These are phyloP conservation scores for Micronycteris hirsuta DNA, from an alignment of 2,113 vertebrate genomes.

Conservation along the genomic window DNA sequence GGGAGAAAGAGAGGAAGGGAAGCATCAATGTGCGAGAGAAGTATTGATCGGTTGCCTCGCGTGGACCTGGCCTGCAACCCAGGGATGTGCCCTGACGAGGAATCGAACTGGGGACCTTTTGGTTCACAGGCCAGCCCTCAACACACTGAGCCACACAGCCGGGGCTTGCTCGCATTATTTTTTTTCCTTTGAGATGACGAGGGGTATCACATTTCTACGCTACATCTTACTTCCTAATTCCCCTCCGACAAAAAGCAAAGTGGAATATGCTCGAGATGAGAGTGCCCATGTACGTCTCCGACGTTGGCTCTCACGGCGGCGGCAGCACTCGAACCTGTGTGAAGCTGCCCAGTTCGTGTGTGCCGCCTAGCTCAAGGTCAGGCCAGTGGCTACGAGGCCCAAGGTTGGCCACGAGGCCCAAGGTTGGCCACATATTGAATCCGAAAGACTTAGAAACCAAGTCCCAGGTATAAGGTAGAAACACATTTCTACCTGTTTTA, in stretches of 20 bases:
- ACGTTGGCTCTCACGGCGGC: neutral
- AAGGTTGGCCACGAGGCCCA: neutral
- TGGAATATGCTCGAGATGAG: neutral
- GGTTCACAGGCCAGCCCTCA: too few species aligned
- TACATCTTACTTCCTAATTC: neutral
- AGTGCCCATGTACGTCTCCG: neutral
- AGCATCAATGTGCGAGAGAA: too few species aligned
- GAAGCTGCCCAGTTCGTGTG: neutral
- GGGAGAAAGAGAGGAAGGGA: too few species aligned
- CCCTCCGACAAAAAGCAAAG: neutral
- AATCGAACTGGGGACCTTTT: too few species aligned
- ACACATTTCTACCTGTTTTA: neutral
- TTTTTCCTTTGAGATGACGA: neutral
- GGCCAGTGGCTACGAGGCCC: neutral
- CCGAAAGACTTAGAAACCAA: neutral
- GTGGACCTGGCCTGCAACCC: too few species aligned
- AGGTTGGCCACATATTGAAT: neutral
- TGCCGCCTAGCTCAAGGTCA: neutral
- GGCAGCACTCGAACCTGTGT: neutral
- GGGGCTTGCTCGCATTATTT: too few species aligned
- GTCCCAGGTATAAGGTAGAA: neutral
- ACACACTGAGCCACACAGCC: too few species aligned
- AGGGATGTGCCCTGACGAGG: too few species aligned
- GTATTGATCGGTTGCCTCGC: too few species aligned
- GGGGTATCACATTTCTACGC: neutral